Evolutionary conservation across 2,888 invertebrate genomes (phyloP).

Genomic region (Lapara coniferarum): DNA sequence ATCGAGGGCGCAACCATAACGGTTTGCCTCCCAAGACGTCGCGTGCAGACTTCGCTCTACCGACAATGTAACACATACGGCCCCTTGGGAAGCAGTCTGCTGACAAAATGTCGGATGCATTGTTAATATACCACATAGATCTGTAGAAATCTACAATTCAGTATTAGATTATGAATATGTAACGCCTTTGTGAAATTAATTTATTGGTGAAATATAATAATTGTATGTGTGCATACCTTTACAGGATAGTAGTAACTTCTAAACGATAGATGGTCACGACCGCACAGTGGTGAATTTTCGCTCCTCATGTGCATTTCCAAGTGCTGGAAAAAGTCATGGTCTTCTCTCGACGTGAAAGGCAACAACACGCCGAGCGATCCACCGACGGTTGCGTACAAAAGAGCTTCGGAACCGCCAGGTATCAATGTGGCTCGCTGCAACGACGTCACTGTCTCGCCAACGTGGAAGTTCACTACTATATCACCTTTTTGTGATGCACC

Average conservation of each 20-base stretch:
- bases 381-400: slow-evolving; percentile 97
- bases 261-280: slow-evolving; percentile 98
- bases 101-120: slow-evolving; percentile 54
- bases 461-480: slow-evolving; percentile 95
- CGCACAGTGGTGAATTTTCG: slow-evolving; percentile 97
- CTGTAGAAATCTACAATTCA: too few relatives aligned
- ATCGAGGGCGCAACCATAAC: slow-evolving; percentile 63
- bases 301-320: slow-evolving; percentile 99
- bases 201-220: not conserved
- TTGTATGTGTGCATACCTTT: slow-evolving; percentile 84
- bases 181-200: too few relatives aligned
- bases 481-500: slow-evolving; percentile 99
- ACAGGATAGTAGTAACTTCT: slow-evolving; percentile 99
- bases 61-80: slow-evolving; percentile 76
- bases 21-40: slow-evolving; percentile 51
- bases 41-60: slow-evolving; percentile 60
- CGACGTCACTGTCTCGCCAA: slow-evolving; percentile 98
- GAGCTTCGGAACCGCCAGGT: slow-evolving; percentile 98
- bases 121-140: not conserved
- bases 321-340: slow-evolving; percentile 99
- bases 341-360: slow-evolving; percentile 97
- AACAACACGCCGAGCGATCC: slow-evolving; percentile 97
- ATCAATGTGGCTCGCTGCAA: slow-evolving; percentile 97
- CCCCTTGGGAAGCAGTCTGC: slow-evolving; percentile 54
- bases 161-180: too few relatives aligned